Conservation (phyloP, 2,797 vertebrate species). For the Amniataba percoides region DNA sequence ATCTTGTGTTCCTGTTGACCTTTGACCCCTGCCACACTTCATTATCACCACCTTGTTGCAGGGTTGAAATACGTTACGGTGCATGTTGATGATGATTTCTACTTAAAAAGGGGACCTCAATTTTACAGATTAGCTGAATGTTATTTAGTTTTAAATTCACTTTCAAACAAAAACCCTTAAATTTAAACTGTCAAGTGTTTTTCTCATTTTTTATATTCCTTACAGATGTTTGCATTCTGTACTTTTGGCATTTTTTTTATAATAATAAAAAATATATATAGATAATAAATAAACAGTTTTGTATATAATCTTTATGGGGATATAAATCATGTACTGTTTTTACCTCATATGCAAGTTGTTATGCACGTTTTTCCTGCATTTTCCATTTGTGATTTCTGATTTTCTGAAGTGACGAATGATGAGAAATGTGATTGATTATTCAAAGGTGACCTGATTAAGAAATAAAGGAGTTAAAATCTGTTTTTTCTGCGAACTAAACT, state of each 20-base stretch:
- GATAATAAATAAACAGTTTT: not conserved
- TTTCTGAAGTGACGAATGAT: not conserved
- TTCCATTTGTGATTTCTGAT: not conserved
- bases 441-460: not conserved
- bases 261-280: not conserved
- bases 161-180: not conserved
- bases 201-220: not conserved
- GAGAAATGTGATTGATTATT: not conserved
- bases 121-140: not conserved
- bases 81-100: not conserved
- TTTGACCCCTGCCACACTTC: slow-evolving; percentile 48
- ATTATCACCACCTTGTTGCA: slow-evolving; percentile 39
- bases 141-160: not conserved
- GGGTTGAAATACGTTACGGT: slow-evolving; percentile 19
- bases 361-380: not conserved
- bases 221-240: not conserved
- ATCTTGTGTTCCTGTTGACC: slow-evolving; percentile 36
- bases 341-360: not conserved
- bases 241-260: not conserved
- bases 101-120: not conserved
- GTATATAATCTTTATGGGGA: not conserved
- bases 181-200: not conserved
- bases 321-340: not conserved
- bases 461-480: not conserved
- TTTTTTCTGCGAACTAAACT: not conserved